Conservation (phyloP, 2,113 vertebrate genomes). For the Toxotes chatareus region DNA sequence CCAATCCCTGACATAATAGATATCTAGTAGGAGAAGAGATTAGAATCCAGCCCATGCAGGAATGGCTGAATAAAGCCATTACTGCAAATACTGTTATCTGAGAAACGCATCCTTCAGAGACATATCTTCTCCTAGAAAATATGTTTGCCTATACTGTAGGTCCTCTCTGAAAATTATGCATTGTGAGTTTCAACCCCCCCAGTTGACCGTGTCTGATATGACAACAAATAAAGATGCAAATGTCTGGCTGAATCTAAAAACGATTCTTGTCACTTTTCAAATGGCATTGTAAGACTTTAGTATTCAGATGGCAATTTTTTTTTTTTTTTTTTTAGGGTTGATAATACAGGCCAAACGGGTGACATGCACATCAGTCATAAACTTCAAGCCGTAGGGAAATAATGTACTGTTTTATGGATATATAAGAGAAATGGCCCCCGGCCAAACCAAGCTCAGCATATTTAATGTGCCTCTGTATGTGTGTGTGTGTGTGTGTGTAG, state of each 20-base stretch:
- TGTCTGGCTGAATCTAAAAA: constrained; percentile 36
- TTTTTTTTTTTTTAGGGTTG: constrained; percentile 52
- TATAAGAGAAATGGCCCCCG: constrained; percentile 76
- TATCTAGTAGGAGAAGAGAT: constrained; percentile 50
- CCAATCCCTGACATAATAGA: constrained; percentile 56
- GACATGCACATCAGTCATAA: constrained; percentile 74
- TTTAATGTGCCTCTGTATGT: constrained; percentile 62
- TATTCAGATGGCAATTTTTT: constrained; percentile 60
- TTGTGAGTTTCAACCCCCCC: constrained; percentile 3
- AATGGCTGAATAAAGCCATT: constrained; percentile 55
- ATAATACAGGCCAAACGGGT: constrained; percentile 69
- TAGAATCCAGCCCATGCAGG: constrained; percentile 52
- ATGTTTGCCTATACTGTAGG: constrained; percentile 23
- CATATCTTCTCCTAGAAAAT: constrained; percentile 39
- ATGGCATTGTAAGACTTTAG: constrained; percentile 24
- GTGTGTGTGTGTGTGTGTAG: constrained; percentile 40
- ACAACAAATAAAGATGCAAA: constrained; percentile 67
- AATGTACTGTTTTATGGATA: constrained; percentile 77
- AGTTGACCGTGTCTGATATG: constrained; percentile 38
- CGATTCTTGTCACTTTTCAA: constrained; percentile 49
- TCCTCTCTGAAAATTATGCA: constrained; percentile 21
- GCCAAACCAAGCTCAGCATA: constrained; percentile 82
- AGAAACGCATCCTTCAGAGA: constrained; percentile 47
- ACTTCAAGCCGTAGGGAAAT: constrained; percentile 68
- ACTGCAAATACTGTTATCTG: constrained; percentile 60